Base-by-base conservation (phyloP, 1,140 invertebrate species). In the Metopolophium dirhodum region DNA sequence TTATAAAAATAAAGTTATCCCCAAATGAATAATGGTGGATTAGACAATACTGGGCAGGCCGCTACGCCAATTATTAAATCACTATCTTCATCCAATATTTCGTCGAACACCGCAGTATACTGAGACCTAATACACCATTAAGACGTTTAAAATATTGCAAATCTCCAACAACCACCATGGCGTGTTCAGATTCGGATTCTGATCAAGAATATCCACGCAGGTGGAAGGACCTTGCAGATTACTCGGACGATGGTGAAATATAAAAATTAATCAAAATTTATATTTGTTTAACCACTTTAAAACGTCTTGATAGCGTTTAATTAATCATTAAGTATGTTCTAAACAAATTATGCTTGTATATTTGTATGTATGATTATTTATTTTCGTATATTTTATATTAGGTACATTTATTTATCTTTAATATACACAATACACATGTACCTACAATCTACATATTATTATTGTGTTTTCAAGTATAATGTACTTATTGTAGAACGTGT, bases 151-250 rank as follows among this genome's bases (percentile, higher is more conserved):
- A 45, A 14, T 23, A 37, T n/a, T 22, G 54, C n/a, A 68, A 41
- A 61, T n/a, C 37, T 37, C 22, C 37, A 45, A 68, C 57, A 30
- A 45, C 14, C 22, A 7, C 0, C 11, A 90, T 90, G 89, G 89
- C 89, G 11, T 61, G 30, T 90, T 90, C 54, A 61, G 89, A 90
- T 90, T 90, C 89, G 20, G 89, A 90, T 90, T 90, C 89, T n/a
- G 89, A 90, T 68, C 54, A 26, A 90, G 89, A 90, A 45, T 68
- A 68, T 90, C 37, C 54, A n/a, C 89, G 37, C 18, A 90, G 26
- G 26, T 90, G 89, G 89, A 90, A 7, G 37, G 89, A 90, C 37
- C 89, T 41, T 90, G 20, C 30, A 30, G 37, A 90, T 30, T 68
- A 45, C 41, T 68, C 26, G 9, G 54, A 61, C 9, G 37, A 90